Evolutionary conservation across 2,113 vertebrate species (phyloP).

Genomic region (Eurypyga helias): DNA sequence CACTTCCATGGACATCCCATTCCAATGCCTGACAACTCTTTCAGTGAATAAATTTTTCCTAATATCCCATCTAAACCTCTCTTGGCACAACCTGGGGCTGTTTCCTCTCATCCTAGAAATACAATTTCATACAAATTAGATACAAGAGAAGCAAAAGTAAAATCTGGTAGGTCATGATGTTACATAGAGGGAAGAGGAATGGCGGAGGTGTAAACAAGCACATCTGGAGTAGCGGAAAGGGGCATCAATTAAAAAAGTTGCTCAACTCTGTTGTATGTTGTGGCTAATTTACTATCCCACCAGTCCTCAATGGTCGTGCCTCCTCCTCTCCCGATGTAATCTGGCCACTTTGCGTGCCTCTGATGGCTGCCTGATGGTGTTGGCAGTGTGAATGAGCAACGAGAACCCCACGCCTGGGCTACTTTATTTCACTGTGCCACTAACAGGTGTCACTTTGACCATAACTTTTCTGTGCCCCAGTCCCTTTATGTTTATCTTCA

Average conservation of each 20-base stretch:
- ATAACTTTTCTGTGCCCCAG: background rate
- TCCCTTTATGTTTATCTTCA: background rate
- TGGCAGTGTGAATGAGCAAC: rapidly evolving
- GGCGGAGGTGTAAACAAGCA: background rate
- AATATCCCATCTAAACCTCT: too few relatives aligned
- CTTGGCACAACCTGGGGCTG: too few relatives aligned
- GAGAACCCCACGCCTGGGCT: background rate
- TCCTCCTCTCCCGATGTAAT: background rate
- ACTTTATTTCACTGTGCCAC: background rate
- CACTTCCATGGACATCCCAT: too few relatives aligned
- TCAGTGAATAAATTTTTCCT: too few relatives aligned
- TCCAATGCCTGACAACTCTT: too few relatives aligned
- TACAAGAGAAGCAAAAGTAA: background rate
- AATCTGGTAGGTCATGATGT: background rate
- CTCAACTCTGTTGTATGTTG: background rate
- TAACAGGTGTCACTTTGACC: background rate
- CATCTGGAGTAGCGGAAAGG: background rate
- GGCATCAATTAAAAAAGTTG: background rate
- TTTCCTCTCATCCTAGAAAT: background rate
- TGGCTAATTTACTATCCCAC: background rate
- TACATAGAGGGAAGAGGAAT: background rate
- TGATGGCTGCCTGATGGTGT: background rate
- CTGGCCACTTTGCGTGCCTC: background rate
- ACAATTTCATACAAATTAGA: background rate
- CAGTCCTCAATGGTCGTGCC: background rate